Base-by-base conservation (phyloP, 2,797 vertebrate species). In the Rhabdophis nuchalis region DNA sequence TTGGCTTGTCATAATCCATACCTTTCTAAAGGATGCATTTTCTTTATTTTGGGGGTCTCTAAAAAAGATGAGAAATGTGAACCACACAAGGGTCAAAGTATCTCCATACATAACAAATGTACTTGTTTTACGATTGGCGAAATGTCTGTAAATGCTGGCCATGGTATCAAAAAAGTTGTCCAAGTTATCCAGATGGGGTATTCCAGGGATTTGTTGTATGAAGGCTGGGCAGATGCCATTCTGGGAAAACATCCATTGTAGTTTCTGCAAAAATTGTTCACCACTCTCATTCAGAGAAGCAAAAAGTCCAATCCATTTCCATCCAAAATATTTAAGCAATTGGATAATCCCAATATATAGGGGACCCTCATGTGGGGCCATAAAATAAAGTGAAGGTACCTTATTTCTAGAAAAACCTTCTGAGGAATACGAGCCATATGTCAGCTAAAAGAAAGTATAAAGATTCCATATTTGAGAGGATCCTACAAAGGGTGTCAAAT, bases 1-100 rank as follows among this genome's bases (percentile, higher is more conserved):
- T 18, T 92, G 88, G 11, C 14, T 11, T 46, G 72, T 89, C 9
- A 56, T 54, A 20, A 92, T 86, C 91, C 91, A 92, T 36, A 92
- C 77, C 10, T 92, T 92, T 25, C 25, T 52, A 89, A 89, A 41
- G 0, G 8, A 61, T 29, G 23, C 5, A 7, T 50, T 58, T n/a
- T 87, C 36, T 2, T 57, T 46, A 32, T 32, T 18, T 50, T 14
- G 32, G 11, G 25, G 25, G 5, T 53, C 32, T n/a, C 11, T 1
- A 8, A 46, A 5, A 23, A 52, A 18, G 1, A 92, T 53, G 11
- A 89, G 2, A 25, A 11, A 29, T 8, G 11, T 58, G 32, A 92
- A 8, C 32, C 87, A 89, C 10, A 52, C 3, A 53, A 85, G 4
- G 2, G 25, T 85, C 8, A 25, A 52, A 0, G 10, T 8, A 12